Conservation (phyloP, 2,113 vertebrate species). For the Oryzias melastigma region DNA sequence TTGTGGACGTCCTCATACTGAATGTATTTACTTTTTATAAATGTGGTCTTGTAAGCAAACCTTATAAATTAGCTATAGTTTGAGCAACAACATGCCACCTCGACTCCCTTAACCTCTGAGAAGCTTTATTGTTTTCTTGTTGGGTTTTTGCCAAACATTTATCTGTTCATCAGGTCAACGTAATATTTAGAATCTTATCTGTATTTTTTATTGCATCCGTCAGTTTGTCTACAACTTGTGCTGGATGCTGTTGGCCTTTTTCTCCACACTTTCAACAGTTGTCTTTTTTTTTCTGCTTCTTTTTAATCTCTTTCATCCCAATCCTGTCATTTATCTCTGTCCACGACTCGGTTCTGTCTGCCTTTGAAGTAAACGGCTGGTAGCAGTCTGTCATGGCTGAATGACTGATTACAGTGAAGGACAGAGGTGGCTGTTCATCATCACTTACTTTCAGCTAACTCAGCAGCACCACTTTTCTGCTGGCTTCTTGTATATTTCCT, state of each 20-base stretch:
- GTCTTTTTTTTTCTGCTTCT: neutral
- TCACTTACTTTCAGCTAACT: neutral
- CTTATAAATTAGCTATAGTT: no score
- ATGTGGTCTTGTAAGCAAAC: no score
- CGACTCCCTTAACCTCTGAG: no score
- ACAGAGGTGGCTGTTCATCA: slow-evolving; percentile 46
- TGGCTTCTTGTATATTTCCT: neutral
- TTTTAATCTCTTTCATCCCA: slow-evolving; percentile 8
- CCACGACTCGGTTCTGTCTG: slow-evolving; percentile 10
- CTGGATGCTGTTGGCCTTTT: neutral
- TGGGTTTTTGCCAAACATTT: no score
- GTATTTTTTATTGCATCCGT: neutral
- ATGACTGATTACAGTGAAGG: slow-evolving; percentile 48
- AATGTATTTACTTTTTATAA: no score
- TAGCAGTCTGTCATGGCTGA: slow-evolving; percentile 20
- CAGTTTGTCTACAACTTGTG: neutral
- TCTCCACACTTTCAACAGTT: neutral
- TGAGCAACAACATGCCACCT: no score
- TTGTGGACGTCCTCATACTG: no score
- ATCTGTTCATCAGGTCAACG: no score
- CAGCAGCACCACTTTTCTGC: slow-evolving; percentile 16
- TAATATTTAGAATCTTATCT: no score
- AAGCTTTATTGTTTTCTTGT: no score
- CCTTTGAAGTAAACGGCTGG: slow-evolving; percentile 12
- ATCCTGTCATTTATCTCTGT: slow-evolving; percentile 13